Evolutionary conservation across 2,888 invertebrate genomes (phyloP), one percentile per base, ranked within the genome.

Genomic region (Orchesellides sinensis): DNA sequence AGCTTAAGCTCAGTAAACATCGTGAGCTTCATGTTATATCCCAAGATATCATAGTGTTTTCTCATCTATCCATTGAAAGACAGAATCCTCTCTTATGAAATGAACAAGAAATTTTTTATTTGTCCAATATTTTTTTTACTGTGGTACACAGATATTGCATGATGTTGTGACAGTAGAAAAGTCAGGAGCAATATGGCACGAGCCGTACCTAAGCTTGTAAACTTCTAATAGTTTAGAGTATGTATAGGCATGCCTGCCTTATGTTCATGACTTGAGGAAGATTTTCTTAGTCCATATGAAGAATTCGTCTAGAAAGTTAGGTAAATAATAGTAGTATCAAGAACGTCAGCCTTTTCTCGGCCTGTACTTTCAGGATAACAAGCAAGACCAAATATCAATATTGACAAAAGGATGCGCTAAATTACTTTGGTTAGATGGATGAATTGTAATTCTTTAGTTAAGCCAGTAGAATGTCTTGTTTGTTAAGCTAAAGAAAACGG

Each of bases 381-480:
- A 45, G 45, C 35, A 59, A 56, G 54, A 27, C 54, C 69, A 69
- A n/a, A 54, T 69, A 54, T 27, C 52, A 74, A 74, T 63, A 65
- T 74, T 78, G 45, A 59, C 69, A 29, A 56, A 77, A 59, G 77
- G 56, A 68, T 77, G 32, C 17, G 74, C 63, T 74, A 49, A 74
- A 35, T 65, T 65, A 49, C 52, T 12, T 52, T 23, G 8, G n/a
- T 17, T 47, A n/a, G 8, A 17, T 56, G 10, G 21, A 25, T 66
- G 25, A 47, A 66, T 27, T 66, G 49, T 29, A 66, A 47, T 65
- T 47, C 47, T 49, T 1, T 4, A 14, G 6, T 47, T 52, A 69
- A 52, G 21, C 32, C 35, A 29, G 29, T 17, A 12, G 35, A 54
- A 69, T 68, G n/a, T 69, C 32, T 32, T 69, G 69, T 69, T 69